phyloP scores from a whole-genome alignment of 2,888 invertebrate genomes.

The Galerucella pusilla region DNA sequence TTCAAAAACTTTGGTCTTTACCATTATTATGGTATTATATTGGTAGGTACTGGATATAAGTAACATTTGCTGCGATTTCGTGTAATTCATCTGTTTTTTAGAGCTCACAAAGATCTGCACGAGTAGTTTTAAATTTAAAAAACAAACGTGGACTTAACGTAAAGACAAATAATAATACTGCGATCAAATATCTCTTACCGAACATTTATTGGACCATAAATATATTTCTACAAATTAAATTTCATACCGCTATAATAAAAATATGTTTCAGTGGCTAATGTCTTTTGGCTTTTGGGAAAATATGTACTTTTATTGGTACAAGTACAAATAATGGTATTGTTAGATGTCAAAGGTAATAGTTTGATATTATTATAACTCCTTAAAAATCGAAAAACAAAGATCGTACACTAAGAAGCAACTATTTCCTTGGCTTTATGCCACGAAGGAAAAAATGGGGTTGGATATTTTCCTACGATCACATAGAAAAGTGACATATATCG shows the following conservation, averaged over 20 bases:
- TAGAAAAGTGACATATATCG: too few species aligned
- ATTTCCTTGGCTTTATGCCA: too few species aligned
- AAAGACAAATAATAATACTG: background rate
- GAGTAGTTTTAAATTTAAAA: slow-evolving; percentile 2
- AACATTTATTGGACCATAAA: background rate
- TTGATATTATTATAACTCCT: too few species aligned
- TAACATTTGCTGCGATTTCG: background rate
- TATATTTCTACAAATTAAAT: background rate
- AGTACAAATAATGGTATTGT: background rate
- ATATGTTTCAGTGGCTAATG: background rate
- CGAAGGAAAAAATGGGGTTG: too few species aligned
- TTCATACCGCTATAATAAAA: background rate
- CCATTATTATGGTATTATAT: background rate
- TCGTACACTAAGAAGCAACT: too few species aligned
- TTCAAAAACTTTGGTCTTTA: background rate
- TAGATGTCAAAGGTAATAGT: too few species aligned
- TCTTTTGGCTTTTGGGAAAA: background rate
- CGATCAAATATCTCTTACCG: background rate
- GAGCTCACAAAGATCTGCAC: slow-evolving; percentile 2
- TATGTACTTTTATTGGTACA: background rate
- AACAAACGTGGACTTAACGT: background rate
- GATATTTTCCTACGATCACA: too few species aligned
- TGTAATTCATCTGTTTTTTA: background rate
- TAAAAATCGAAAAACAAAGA: too few species aligned
- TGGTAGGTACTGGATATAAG: background rate